phyloP scores from a whole-genome alignment of 2,888 invertebrate genomes.

The Arrhopalites spinosus region DNA sequence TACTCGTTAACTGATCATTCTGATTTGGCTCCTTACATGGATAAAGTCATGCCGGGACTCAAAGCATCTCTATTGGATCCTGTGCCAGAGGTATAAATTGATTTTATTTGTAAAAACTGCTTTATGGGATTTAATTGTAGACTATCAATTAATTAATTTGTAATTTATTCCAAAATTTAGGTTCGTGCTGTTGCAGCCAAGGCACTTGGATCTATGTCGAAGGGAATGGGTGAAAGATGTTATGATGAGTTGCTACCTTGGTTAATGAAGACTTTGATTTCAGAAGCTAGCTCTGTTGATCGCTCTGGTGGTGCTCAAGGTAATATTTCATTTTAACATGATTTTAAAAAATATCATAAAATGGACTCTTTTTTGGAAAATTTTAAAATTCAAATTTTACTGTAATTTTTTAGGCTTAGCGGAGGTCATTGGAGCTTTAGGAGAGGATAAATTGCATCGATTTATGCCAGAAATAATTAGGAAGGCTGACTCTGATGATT shows the following conservation, averaged over 20 bases:
- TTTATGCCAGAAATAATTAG: slow-evolving; percentile 79
- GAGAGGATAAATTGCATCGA: slow-evolving; percentile 90
- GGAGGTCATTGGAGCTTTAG: slow-evolving; percentile 95
- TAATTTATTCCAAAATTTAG: slow-evolving; percentile 57
- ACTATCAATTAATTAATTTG: no score
- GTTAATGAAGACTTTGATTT: slow-evolving; percentile 97
- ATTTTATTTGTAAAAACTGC: slow-evolving; percentile 1
- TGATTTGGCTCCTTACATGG: slow-evolving; percentile 93
- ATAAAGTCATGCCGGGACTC: slow-evolving; percentile 93
- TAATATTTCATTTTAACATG: no score
- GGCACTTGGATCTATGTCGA: slow-evolving; percentile 96
- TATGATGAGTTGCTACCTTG: slow-evolving; percentile 96
- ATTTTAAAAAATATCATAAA: no score
- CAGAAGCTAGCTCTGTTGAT: slow-evolving; percentile 93
- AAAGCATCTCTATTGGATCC: slow-evolving; percentile 96
- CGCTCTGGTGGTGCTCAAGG: slow-evolving; percentile 95
- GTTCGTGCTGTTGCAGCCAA: slow-evolving; percentile 93
- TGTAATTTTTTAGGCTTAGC: slow-evolving; percentile 68
- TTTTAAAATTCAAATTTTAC: no score
- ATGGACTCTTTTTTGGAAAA: no score
- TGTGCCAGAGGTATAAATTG: slow-evolving; percentile 79
- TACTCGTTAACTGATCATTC: slow-evolving; percentile 98
- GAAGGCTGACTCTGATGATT: slow-evolving; percentile 79
- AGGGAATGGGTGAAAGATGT: slow-evolving; percentile 94
- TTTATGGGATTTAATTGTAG: not conserved